These are phyloP conservation scores for Parnassius orleans DNA, from an alignment of 2,888 invertebrate species.

Conservation along the genomic window DNA sequence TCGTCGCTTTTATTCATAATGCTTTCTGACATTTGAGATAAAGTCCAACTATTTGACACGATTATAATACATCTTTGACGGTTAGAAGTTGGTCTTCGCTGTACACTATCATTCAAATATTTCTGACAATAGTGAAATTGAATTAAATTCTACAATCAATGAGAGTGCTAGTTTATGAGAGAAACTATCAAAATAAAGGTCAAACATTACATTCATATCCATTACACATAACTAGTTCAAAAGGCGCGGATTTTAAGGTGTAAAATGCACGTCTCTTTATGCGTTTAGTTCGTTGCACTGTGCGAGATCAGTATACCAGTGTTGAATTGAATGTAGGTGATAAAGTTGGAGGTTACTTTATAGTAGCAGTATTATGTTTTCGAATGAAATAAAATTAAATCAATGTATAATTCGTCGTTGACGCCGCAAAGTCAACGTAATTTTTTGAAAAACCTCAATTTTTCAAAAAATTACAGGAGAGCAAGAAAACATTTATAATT, in stretches of 20 bases:
- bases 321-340: too few species aligned
- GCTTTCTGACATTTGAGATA: conserved; percentile 27
- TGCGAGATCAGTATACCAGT: not conserved
- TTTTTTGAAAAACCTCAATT: too few species aligned
- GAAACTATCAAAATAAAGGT: conserved; percentile 22
- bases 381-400: too few species aligned
- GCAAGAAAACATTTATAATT: too few species aligned
- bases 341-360: too few species aligned
- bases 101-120: conserved; percentile 12
- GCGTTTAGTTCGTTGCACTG: conserved; percentile 29
- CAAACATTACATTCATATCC: conserved; percentile 13
- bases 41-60: conserved; percentile 12
- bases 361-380: too few species aligned
- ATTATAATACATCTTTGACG: conserved; percentile 2
- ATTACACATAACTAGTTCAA: not conserved
- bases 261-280: not conserved
- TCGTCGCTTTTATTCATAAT: conserved; percentile 42
- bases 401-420: too few species aligned
- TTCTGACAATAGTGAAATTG: conserved; percentile 19
- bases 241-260: too few species aligned
- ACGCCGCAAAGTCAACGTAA: too few species aligned
- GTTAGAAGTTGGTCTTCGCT: conserved; percentile 2
- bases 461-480: too few species aligned
- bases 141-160: conserved; percentile 17
- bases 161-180: conserved; percentile 15